Conservation (phyloP, 2,113 vertebrate genomes). For the Sclerurus mexicanus region DNA sequence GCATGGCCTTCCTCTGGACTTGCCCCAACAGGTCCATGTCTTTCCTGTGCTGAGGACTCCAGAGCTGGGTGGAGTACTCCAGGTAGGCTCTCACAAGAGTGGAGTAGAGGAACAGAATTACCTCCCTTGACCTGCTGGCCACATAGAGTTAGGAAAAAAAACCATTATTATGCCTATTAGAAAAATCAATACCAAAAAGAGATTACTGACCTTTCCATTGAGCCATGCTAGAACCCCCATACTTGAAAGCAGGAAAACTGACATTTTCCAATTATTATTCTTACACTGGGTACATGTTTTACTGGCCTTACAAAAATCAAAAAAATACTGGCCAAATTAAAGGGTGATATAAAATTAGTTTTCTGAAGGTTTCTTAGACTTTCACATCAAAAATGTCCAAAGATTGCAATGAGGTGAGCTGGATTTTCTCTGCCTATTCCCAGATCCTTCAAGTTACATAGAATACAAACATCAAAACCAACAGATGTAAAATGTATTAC, state of each 20-base stretch:
- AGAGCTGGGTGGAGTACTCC: neutral
- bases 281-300: neutral
- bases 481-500: neutral
- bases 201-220: neutral
- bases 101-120: neutral
- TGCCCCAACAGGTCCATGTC: fast-evolving
- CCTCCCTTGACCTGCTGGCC: neutral
- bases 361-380: neutral
- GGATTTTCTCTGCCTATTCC: neutral
- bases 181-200: neutral
- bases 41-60: fast-evolving
- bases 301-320: neutral
- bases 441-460: neutral
- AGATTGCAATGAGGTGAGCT: neutral
- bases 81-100: fast-evolving
- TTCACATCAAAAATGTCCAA: neutral
- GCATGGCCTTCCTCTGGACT: neutral
- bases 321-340: neutral
- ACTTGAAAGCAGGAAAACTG: neutral
- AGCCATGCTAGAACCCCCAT: neutral
- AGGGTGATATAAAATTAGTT: neutral
- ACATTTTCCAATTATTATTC: neutral
- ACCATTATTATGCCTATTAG: neutral
- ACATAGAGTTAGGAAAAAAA: neutral
- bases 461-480: neutral